Evolutionary conservation across 2,888 invertebrate species (phyloP), one percentile per base, ranked within the genome.

Genomic region (Sesia apiformis): DNA sequence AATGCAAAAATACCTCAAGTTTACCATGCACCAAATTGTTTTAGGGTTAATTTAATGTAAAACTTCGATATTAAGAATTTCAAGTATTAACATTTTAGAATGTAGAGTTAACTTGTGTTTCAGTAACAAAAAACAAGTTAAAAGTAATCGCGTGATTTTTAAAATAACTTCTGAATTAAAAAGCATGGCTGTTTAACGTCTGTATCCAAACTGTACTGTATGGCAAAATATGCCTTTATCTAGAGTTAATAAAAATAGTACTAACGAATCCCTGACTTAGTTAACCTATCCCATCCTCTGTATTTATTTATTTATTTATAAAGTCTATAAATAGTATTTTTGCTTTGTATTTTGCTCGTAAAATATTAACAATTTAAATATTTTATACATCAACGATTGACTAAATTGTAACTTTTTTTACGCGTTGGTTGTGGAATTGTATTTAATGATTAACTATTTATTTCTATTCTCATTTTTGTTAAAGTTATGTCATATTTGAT

Each of bases 11-110:
- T 88, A 89, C 88, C 88, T 89, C 88, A 88, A 79, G 87, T 81
- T 89, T 88, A 88, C 88, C 87, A 84, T 69, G 84, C 88, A 88
- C 88, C 87, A 88, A 89, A 89, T 79, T 74, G 68, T 70, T 75
- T 49, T 40, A 53, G 46, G 38, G 38, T 55, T 52, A 53, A 55
- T 43, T 63, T 78, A 78, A 81, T 78, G 72, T 80, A 71, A 66
- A 64, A 55, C 53, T 68, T 62, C 23, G 39, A 55, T 57, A 63
- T 63, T 70, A 74, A 70, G 71, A 60, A 56, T 72, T 76, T 71
- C 70, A 81, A 86, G 84, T 81, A 84, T 83, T 85, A 84, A 75
- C 68, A 43, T 43, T 67, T 65, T 23, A 23, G 23, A 23, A 23
- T 23, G 23, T 23, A 23, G 23, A 23, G 23, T 23, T 23, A 23